A percentile compares a stretch with the other conserved stretches of the same genome.
Conservation (phyloP, 1,140 invertebrate genomes). For the Coptotermes formosanus region DNA sequence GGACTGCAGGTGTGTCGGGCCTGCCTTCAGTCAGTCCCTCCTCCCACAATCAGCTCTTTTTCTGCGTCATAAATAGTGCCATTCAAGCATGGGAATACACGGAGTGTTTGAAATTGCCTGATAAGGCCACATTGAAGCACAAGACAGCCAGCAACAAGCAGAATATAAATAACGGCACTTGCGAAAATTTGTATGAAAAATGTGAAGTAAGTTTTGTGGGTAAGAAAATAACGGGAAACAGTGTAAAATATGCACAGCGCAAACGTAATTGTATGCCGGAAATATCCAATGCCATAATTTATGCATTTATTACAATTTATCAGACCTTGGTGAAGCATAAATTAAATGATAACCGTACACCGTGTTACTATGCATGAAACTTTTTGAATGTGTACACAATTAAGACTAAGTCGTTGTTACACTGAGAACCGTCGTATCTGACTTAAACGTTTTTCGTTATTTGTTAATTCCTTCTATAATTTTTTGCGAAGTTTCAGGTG, state of each 20-base stretch:
- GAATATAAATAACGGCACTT: no score
- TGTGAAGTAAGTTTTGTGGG: no score
- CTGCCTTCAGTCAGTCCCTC: neutral
- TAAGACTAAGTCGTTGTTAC: neutral
- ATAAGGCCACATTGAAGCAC: neutral
- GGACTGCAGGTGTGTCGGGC: neutral
- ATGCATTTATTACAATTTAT: no score
- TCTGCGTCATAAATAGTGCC: neutral
- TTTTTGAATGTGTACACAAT: neutral
- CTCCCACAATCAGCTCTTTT: neutral
- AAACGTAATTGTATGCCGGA: no score
- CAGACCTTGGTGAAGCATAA: no score
- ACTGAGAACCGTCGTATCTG: neutral
- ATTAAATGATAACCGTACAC: no score
- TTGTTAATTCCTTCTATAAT: neutral
- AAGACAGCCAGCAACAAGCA: no score
- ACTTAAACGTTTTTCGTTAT: neutral
- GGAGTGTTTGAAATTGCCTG: neutral
- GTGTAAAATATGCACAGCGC: no score
- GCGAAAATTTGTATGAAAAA: no score
- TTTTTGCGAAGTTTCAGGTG: neutral
- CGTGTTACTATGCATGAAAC: neutral
- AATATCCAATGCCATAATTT: no score
- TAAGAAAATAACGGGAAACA: no score
- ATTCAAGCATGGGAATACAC: neutral